phyloP scores from a whole-genome alignment of 2,888 invertebrate genomes.

The Hemaris fuciformis region DNA sequence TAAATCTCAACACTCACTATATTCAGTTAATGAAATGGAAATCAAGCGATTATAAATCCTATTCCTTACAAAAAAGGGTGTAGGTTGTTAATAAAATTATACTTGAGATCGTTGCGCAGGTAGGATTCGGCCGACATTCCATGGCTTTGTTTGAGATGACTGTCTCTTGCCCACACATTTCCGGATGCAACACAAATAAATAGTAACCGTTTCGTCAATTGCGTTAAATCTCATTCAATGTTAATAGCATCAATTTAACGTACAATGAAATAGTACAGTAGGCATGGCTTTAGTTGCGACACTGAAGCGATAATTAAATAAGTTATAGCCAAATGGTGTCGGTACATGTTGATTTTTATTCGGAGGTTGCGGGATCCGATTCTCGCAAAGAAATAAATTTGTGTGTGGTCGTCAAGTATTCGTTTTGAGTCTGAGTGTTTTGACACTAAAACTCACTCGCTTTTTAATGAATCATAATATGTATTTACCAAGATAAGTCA shows the following conservation, averaged over 20 bases:
- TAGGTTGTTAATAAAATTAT: slow-evolving; percentile 16
- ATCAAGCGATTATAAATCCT: slow-evolving; percentile 19
- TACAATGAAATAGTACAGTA: not conserved
- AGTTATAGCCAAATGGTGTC: too few species aligned
- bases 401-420: too few species aligned
- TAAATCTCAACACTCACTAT: not conserved
- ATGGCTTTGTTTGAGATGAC: slow-evolving; percentile 58
- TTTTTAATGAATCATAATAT: too few species aligned
- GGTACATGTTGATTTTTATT: too few species aligned
- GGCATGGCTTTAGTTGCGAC: not conserved
- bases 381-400: too few species aligned
- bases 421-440: too few species aligned
- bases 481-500: too few species aligned
- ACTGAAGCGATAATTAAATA: not conserved
- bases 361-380: too few species aligned
- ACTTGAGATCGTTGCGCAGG: slow-evolving; percentile 47
- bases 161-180: slow-evolving; percentile 64
- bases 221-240: slow-evolving; percentile 25
- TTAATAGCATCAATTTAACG: not conserved
- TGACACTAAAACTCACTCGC: too few species aligned
- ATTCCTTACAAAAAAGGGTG: slow-evolving; percentile 19
- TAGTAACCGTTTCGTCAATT: slow-evolving; percentile 24
- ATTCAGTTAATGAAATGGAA: not conserved
- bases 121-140: slow-evolving; percentile 66
- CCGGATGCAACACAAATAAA: slow-evolving; percentile 48